Conservation (phyloP, 2,888 invertebrate genomes). For the Cacoxenus indagator region DNA sequence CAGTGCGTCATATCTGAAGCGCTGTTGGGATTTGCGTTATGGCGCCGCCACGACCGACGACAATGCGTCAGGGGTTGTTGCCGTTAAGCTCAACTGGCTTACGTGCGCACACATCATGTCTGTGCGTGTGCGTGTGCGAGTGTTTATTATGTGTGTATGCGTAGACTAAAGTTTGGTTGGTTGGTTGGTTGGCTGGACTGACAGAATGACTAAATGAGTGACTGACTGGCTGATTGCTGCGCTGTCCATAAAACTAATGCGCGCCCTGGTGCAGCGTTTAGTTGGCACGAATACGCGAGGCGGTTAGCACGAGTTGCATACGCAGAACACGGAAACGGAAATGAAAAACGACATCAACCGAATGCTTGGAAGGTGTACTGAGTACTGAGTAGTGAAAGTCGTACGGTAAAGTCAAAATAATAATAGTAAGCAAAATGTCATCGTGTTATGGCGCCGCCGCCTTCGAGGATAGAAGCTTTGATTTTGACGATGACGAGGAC, state of each 20-base stretch:
- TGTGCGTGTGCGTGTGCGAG: conserved; percentile 28
- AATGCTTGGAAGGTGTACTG: conserved; percentile 20
- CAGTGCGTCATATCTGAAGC: background rate
- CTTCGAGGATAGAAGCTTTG: conserved; percentile 41
- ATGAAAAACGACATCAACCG: conserved; percentile 12
- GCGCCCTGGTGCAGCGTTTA: conserved; percentile 61
- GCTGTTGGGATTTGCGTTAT: conserved; percentile 59
- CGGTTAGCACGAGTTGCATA: conserved; percentile 49
- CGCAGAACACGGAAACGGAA: conserved; percentile 11
- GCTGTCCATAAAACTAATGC: conserved; percentile 64
- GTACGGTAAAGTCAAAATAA: background rate
- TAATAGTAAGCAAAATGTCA: conserved; percentile 55
- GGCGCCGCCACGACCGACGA: conserved; percentile 68
- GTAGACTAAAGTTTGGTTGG: conserved; percentile 46
- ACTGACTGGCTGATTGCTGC: conserved; percentile 1
- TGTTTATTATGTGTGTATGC: conserved; percentile 21
- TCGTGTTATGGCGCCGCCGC: conserved; percentile 60
- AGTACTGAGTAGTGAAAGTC: background rate
- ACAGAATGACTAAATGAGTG: conserved; percentile 7
- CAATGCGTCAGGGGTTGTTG: conserved; percentile 66
- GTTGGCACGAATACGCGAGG: conserved; percentile 67
- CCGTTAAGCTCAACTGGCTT: conserved; percentile 25
- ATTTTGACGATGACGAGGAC: conserved; percentile 70
- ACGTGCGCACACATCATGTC: conserved; percentile 11
- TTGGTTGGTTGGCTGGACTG: background rate